Percentiles rank a stretch among this genome's conserved stretches.
These are phyloP conservation scores for Cepaea hortensis DNA, from an alignment of 2,888 invertebrate genomes.

Conservation along the genomic window DNA sequence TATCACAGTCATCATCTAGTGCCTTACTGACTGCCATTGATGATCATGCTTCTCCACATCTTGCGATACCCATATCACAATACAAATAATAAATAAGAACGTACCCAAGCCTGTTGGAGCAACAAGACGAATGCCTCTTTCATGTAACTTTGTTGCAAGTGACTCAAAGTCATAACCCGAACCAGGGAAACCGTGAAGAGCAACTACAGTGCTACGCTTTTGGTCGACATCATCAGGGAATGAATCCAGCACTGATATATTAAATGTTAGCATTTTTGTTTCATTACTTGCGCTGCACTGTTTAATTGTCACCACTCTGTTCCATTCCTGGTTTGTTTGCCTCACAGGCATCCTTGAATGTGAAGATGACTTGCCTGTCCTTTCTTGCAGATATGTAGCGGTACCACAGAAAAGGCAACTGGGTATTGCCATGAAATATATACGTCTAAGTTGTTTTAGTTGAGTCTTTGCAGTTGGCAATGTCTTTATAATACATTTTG, in stretches of 20 bases:
- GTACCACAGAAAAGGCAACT: not conserved
- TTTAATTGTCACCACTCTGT: slow-evolving; percentile 20
- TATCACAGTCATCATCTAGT: too few relatives aligned
- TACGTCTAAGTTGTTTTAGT: not conserved
- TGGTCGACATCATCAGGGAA: slow-evolving; percentile 33
- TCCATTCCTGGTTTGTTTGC: not conserved
- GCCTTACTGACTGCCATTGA: too few relatives aligned
- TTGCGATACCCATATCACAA: not conserved
- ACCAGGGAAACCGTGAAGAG: slow-evolving; percentile 52
- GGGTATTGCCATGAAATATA: not conserved
- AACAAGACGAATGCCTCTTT: slow-evolving; percentile 48
- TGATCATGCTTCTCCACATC: too few relatives aligned
- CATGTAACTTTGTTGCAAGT: slow-evolving; percentile 40
- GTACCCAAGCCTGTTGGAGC: slow-evolving; percentile 53
- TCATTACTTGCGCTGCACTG: slow-evolving; percentile 36
- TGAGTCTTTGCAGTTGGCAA: not conserved
- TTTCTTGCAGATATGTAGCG: not conserved
- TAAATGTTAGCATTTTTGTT: slow-evolving; percentile 28
- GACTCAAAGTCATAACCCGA: slow-evolving; percentile 47
- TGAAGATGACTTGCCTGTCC: not conserved
- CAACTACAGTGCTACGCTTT: slow-evolving; percentile 46
- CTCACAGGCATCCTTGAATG: not conserved
- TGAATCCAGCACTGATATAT: slow-evolving; percentile 48
- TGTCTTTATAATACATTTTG: not conserved
- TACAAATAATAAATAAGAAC: not conserved